Evolutionary conservation across 2,797 vertebrate genomes (phyloP), one percentile per base, ranked within the genome.

Genomic region (Xiphophorus birchmanni): DNA sequence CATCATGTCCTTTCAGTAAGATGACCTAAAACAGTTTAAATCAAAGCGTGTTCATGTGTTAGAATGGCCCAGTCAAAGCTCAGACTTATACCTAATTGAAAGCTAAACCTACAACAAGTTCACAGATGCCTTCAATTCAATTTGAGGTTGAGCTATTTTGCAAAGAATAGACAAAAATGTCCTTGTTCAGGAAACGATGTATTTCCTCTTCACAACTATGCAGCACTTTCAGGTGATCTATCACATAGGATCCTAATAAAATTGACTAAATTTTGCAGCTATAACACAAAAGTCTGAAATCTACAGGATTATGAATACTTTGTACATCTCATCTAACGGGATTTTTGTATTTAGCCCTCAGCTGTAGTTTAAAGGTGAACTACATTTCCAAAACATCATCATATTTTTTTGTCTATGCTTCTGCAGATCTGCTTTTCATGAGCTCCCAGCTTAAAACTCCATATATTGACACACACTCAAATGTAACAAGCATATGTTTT

Each of bases 321-420:
- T 37, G 32, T 65, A 37, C 0, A 10, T 40, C 9, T 23, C 21
- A 21, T 23, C 42, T 67, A 69, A 9, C 37, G 6, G 18, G 8
- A 40, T 40, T 81, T 44, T n/a, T 82, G 56, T 81, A 48, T 78
- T 77, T 82, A 86, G 83, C 79, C 67, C 54, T 76, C 78, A 82
- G 79, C 78, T 79, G 18, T 40, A 42, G 44, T 77, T 83, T 82
- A 79, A 32, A 71, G 29, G 58, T 63, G 54, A 58, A 58, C 54
- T 72, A 26, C 76, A 77, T 89, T 89, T 87, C 78, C 74, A 58
- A 65, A 76, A 81, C 84, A 86, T 63, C 73, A 90, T 83, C 87
- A 84, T 88, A 67, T 40, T 23, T 83, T 26, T 74, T 86, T 88
- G 88, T 91, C 90, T 88, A 90, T 87, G 91, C 48, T 82, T 91